Percentiles rank a stretch among this genome's conserved stretches.
Evolutionary conservation across 2,888 invertebrate species (phyloP).

Genomic region (Orthosia gracilis): DNA sequence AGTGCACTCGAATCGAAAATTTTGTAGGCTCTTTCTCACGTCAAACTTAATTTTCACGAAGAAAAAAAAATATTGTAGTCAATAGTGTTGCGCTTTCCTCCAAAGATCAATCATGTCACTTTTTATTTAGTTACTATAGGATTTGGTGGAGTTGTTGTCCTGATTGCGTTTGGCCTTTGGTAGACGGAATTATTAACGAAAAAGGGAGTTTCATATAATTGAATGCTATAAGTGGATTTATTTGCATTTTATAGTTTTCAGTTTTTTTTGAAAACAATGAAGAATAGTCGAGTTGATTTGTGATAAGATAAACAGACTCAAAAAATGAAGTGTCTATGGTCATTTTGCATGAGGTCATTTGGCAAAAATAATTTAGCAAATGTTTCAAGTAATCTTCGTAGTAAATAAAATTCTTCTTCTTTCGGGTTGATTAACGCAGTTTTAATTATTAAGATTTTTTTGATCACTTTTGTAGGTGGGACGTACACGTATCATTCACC

Average conservation of each 20-base stretch:
- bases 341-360: conserved; percentile 17
- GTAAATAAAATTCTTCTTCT: too few relatives aligned
- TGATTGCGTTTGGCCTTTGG: background rate
- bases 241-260: background rate
- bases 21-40: conserved; percentile 90
- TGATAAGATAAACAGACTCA: background rate
- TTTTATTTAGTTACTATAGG: conserved; percentile 14
- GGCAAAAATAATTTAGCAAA: conserved; percentile 2
- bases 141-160: background rate
- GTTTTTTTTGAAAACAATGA: background rate
- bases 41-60: conserved; percentile 83
- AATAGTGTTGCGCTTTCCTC: conserved; percentile 73
- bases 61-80: conserved; percentile 71
- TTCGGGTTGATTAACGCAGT: too few relatives aligned
- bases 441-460: too few relatives aligned
- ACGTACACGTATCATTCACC: too few relatives aligned
- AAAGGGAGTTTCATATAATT: background rate
- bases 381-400: background rate
- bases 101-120: background rate
- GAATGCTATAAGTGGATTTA: background rate
- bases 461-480: too few relatives aligned
- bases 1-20: conserved; percentile 91
- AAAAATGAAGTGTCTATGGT: conserved; percentile 16
- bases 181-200: accelerated
- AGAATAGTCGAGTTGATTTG: background rate